Conservation (phyloP, 2,888 invertebrate genomes). For the Operophtera brumata region DNA sequence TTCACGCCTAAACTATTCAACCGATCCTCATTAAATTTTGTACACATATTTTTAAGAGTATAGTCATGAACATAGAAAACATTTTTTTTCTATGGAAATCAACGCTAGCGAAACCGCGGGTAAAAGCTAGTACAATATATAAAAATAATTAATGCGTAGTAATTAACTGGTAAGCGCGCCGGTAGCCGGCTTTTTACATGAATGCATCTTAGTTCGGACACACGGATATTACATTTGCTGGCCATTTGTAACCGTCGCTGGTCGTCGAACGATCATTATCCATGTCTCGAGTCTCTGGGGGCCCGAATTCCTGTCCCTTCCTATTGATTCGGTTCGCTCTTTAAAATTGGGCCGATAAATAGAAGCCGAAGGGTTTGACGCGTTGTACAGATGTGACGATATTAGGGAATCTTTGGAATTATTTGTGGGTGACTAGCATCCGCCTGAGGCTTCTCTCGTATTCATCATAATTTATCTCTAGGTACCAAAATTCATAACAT, state of each 20-base stretch:
- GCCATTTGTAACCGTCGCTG: slow-evolving; percentile 77
- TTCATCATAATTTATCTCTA: no score
- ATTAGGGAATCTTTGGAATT: slow-evolving; percentile 11
- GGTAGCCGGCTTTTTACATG: slow-evolving; percentile 1
- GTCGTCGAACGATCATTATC: slow-evolving; percentile 74
- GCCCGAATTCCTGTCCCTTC: slow-evolving; percentile 62
- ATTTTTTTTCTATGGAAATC: no score
- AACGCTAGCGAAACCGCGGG: no score
- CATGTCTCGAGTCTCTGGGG: slow-evolving; percentile 65
- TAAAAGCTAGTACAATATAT: no score
- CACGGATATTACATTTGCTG: slow-evolving; percentile 79
- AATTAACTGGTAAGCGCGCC: background rate
- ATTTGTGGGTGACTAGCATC: background rate
- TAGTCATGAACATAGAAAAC: no score
- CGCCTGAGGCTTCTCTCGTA: no score
- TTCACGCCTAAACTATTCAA: no score
- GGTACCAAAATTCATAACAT: no score
- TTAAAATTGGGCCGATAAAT: slow-evolving; percentile 70
- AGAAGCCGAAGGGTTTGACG: slow-evolving; percentile 48
- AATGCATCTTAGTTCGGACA: slow-evolving; percentile 50
- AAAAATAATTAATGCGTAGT: no score
- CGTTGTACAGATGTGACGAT: slow-evolving; percentile 45
- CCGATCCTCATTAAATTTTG: no score
- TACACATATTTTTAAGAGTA: no score
- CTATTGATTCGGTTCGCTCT: slow-evolving; percentile 65